Evolutionary conservation across 1,140 invertebrate genomes (phyloP).

Genomic region (Formica selysi): DNA sequence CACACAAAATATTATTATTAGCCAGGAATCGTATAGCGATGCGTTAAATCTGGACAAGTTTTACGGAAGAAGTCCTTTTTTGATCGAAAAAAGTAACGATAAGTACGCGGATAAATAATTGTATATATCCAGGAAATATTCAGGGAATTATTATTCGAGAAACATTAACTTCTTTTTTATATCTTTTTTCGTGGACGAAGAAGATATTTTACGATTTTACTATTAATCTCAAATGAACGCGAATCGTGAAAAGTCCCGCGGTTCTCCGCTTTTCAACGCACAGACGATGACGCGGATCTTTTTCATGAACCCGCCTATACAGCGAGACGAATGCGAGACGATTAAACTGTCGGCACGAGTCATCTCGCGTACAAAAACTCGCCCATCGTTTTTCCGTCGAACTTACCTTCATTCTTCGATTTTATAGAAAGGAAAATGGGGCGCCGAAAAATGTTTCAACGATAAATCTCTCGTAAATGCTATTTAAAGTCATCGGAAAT

Average conservation of each 20-base stretch:
- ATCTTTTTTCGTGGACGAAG: background rate
- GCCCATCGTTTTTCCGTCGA: conserved; percentile 16
- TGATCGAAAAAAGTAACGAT: no score
- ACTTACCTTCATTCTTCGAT: conserved; percentile 17
- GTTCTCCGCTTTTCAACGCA: background rate
- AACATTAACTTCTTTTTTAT: background rate
- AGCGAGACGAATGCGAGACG: conserved; percentile 66
- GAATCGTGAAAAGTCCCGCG: conserved; percentile 22
- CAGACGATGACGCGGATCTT: conserved; percentile 60
- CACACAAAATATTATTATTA: no score
- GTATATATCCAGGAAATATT: background rate
- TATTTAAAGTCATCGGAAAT: background rate
- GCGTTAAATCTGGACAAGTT: no score
- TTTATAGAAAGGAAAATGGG: background rate
- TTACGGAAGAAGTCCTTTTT: background rate
- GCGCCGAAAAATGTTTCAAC: background rate
- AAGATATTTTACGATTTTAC: conserved; percentile 7
- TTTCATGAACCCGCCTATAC: conserved; percentile 68
- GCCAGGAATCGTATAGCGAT: no score
- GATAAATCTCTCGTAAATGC: background rate
- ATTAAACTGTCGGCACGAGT: conserved; percentile 68
- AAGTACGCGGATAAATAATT: background rate
- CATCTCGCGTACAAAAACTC: conserved; percentile 35
- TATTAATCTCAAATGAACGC: background rate
- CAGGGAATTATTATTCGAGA: background rate